Conservation (phyloP, 1,140 invertebrate genomes). For the Halictus rubicundus region DNA sequence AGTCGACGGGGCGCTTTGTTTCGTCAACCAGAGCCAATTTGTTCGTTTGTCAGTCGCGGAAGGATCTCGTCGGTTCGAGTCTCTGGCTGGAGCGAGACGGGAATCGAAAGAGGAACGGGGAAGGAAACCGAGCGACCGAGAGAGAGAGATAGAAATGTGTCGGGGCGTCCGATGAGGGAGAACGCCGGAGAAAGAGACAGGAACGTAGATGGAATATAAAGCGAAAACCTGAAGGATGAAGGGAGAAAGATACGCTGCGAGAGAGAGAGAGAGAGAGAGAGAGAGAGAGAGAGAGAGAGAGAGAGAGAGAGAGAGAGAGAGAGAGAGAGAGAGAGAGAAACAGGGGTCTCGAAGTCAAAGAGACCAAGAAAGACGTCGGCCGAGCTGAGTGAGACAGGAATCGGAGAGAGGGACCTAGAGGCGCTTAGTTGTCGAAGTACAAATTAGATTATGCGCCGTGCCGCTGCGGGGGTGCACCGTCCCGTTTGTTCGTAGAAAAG, state of each 20-base stretch:
- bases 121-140: neutral
- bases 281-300: neutral
- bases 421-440: conserved; percentile 71
- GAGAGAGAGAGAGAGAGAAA: neutral
- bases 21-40: conserved; percentile 66
- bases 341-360: conserved; percentile 1
- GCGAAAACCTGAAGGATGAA: neutral
- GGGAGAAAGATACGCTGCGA: too few relatives aligned
- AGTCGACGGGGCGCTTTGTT: conserved; percentile 60
- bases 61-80: conserved; percentile 44
- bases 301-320: too few relatives aligned
- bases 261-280: neutral
- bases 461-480: conserved; percentile 66
- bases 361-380: conserved; percentile 8
- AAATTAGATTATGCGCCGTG: conserved; percentile 74
- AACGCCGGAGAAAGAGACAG: conserved; percentile 2
- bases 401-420: conserved; percentile 36
- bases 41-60: conserved; percentile 61
- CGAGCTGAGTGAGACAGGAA: conserved; percentile 8
- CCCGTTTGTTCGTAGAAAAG: conserved; percentile 69
- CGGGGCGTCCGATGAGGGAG: neutral
- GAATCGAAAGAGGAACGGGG: neutral
- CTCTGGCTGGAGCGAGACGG: conserved; percentile 4
- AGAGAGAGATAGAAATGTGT: conserved; percentile 19
- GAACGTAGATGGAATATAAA: conserved; percentile 44